Evolutionary conservation across 2,888 invertebrate genomes (phyloP).

Genomic region (Standfussiana lucernea): DNA sequence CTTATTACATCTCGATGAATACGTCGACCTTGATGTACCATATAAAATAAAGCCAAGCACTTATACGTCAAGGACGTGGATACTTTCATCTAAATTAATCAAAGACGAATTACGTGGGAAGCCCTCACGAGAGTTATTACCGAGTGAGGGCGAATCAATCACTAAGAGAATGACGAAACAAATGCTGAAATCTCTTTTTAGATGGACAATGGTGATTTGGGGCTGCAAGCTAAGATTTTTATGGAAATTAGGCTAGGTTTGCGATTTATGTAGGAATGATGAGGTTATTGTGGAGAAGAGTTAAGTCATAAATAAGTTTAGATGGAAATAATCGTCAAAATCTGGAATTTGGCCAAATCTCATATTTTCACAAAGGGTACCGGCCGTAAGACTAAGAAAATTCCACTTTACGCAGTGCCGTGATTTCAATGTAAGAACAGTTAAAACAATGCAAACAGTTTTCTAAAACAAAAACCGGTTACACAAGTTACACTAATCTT

Average conservation of each 20-base stretch:
- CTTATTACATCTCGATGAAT: constrained; percentile 34
- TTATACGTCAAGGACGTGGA: constrained; percentile 56
- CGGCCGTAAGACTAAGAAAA: not conserved
- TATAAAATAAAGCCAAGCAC: constrained; percentile 61
- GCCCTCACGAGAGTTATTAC: constrained; percentile 72
- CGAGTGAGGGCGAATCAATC: constrained; percentile 76
- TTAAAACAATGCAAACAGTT: not conserved
- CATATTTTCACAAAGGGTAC: not conserved
- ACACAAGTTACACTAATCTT: not conserved
- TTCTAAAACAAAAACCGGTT: not conserved
- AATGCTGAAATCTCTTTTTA: constrained; percentile 60
- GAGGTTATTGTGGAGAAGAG: not conserved
- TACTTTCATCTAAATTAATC: constrained; percentile 80
- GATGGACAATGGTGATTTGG: constrained; percentile 32
- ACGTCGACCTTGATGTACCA: constrained; percentile 37
- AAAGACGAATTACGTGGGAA: constrained; percentile 77
- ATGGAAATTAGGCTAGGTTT: constrained; percentile 17
- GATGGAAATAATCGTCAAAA: not conserved
- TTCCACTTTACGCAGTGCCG: not conserved
- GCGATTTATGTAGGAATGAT: constrained; percentile 12
- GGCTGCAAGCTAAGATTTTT: constrained; percentile 18
- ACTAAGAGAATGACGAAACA: constrained; percentile 63
- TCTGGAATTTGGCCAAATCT: not conserved
- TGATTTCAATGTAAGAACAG: too few species aligned
- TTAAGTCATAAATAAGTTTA: not conserved